Base-by-base conservation (phyloP, 1,140 invertebrate species). In the Aphelenchoides fujianensis region DNA sequence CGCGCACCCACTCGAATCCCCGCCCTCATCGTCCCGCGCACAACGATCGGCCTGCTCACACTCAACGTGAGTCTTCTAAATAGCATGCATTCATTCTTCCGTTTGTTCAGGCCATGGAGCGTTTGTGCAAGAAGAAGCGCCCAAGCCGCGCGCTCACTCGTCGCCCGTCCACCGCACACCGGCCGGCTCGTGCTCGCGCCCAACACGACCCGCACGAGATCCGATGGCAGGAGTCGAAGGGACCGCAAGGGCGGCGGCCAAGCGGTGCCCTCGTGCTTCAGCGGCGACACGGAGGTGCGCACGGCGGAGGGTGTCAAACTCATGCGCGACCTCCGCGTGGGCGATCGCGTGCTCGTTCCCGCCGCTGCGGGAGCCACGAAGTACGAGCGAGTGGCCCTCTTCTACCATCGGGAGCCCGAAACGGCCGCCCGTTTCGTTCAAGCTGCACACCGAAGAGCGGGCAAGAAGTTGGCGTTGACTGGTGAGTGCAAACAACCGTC, bases 301-400 rank as follows among this genome's bases (percentile, higher is more conserved):
- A 78, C 76, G 3, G 66, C 61, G 37, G 31, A 34, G 27, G 76
- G 76, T 2, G 31, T 36, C 27, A 78, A 81, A 66, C n/a, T 37
- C 34, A 78, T 78, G 76, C 68, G 73, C 23, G 59, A 81, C 53
- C 37, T 78, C 3, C 41, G 76, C 69, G 52, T 69, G 28, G 69
- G 53, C n/a, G 69, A 70, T 57, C n/a, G 72, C 62, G 76, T 80
- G 1, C 48, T 79, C 9, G 77, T 79, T 2, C 77, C 77, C 9
- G 75, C 78, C 27, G 72, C 74, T 35, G 53, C 52, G 32, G 69
- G 68, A 34, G 37, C 63, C 9, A 36, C 71, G 12, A 74, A 75
- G 68, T 79, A 75, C 68, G 77, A 79, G 69, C 75, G 75, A 27
- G 75, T 79, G 23, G 77, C 80, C 54, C 64, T 79, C 71, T 79